Evolutionary conservation across 1,140 invertebrate genomes (phyloP), one percentile per base, ranked within the genome.

Genomic region (Drosophila ananassae): DNA sequence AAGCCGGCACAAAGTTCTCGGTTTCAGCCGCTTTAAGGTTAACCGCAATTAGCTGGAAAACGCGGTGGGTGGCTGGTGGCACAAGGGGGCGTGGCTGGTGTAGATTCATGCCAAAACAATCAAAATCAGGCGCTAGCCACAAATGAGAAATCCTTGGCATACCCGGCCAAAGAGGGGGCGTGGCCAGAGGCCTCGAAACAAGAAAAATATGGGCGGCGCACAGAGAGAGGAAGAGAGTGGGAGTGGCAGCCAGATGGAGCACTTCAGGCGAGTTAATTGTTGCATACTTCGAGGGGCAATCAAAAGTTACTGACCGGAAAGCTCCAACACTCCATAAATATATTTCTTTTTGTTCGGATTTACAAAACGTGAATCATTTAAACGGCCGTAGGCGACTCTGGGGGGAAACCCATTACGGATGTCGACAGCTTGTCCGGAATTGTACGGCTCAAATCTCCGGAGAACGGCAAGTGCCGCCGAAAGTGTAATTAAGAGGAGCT

Each of bases 401-500:
- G 47, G 21, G 5, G 66, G 17, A 24, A 41, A 7, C 44, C 67
- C 50, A 73, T 73, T 51, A 46, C 22, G 52, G 51, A 71, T 73
- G 71, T 73, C 58, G 57, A 44, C 51, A 73, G 52, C 60, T 22
- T 30, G 50, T 17, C 46, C 24, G 41, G 32, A 61, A 28, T 47
- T 24, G 39, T 22, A 22, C 32, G 12, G 28, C 48, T 17, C 22
- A 54, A 73, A 73, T 73, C 71, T 50, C 57, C 44, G 34, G 51
- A 62, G 50, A 32, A 37, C 22, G 48, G 48, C 34, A 60, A 62
- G 30, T 63, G 69, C 24, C 69, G 68, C 34, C 55, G 46, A 73
- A 73, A 73, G 69, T 60, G 71, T 73, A 73, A 73, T 73, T 73
- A 73, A 73, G 71, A 24, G 37, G 8, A 73, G 71, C 51, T 73